Evolutionary conservation across 2,888 invertebrate species (phyloP), one percentile per base, ranked within the genome.

Genomic region (Hypolimnas misippus): DNA sequence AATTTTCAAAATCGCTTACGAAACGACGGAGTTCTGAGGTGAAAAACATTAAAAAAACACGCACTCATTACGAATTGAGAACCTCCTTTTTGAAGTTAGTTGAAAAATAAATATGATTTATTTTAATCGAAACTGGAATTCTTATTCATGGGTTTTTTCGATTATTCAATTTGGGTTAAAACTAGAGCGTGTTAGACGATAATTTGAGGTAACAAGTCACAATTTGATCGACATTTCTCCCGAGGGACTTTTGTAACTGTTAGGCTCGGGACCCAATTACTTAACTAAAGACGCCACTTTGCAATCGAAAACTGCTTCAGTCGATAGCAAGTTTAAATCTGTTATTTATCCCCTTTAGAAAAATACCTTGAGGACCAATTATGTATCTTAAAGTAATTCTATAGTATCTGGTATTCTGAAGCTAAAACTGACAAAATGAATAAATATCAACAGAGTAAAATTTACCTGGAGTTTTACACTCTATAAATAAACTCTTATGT

Each of bases 401-500:
- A 46, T 8, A 16, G 10, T 10, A 3, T 0, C 19, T 12, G 12
- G 40, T 14, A 31, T 51, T 19, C 19, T 58, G 29, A 40, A 51
- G 31, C 10, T 44, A 25, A 29, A 59, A 53, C 16, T 52, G 33
- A 44, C 10, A 44, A 42, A 52, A 52, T 52, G 21, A 16, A 59
- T 59, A 44, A 33, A 52, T 44, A 33, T 59, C 42, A 42, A 40
- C 51, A 44, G 35, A 35, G 29, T 16, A 60, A 59, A 60, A 53
- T 60, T 35, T 54, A 60, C 52, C 35, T 60, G 19, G 14, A 60
- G 60, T 59, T 63, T 59, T 60, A 57, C 54, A 61, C 57, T 53
- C n/a, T 54, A 62, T 65, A 62, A 62, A 65, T 65, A 58, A 54
- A 54, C 59, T 54, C 54, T 46, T 46, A 54, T 54, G 51, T 50